Evolutionary conservation across 53 echinoderm and acorn worm genomes (phyloP), one percentile per base, ranked within the genome.

Genomic region (Actinopyga echinites): DNA sequence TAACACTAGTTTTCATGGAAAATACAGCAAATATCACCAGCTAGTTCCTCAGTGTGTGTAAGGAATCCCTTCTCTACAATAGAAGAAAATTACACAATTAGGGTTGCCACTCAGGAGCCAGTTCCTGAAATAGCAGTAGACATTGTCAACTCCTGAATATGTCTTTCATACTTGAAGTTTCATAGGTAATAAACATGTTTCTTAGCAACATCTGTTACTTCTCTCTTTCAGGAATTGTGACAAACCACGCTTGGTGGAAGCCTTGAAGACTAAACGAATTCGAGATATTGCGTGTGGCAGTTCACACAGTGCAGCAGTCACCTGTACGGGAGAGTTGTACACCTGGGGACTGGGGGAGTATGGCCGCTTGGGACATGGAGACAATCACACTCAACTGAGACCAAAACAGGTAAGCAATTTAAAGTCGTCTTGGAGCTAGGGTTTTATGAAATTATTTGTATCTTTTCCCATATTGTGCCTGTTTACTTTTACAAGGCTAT

Each of bases 291-390:
- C 95, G 5, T 95, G 93, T 74, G 95, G 95, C 12, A 95, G 95
- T 69, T 95, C 95, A 57, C 95, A 95, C 83, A 95, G 95, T 73
- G 93, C 95, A 29, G 95, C 95, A 10, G 91, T 95, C 12, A 93
- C 95, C 15, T 86, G 91, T 36, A 93, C 86, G 24, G 95, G 95
- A 44, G 95, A 91, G 59, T 62, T 95, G 34, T 95, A 89, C 56
- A 93, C 93, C 22, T 95, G 95, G 95, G 95, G 95, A 0, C 83
- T 95, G 8, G 95, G 95, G 75, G 95, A 95, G 75, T 95, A 95
- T 63, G 95, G 95, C 8, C 59, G 95, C 9, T 85, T 95, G 15
- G 95, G 95, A 3, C 95, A 95, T 73, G 93, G 93, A 10, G 95
- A 95, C 65, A 95, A 93, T 37, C 91, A 93, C 34, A 95, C 95